Evolutionary conservation across 2,888 invertebrate species (phyloP).

Genomic region (Acanthosoma haemorrhoidale): DNA sequence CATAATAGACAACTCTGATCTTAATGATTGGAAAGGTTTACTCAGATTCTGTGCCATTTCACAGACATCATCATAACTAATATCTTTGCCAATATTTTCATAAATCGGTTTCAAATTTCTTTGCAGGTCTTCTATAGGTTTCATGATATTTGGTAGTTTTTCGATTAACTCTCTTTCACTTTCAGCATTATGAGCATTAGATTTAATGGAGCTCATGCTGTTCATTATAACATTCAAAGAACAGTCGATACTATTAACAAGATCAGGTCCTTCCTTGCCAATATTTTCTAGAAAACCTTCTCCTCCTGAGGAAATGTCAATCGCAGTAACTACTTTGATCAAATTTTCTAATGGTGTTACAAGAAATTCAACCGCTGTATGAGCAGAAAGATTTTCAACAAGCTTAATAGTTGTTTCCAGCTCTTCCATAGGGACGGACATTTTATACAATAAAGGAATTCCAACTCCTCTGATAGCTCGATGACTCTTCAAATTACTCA

Average conservation of each 20-base stretch:
- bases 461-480: constrained; percentile 37
- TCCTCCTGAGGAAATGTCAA: constrained; percentile 37
- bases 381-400: constrained; percentile 41
- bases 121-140: constrained; percentile 40
- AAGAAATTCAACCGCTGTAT: constrained; percentile 41
- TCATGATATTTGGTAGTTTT: constrained; percentile 36
- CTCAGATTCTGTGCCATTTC: constrained; percentile 39
- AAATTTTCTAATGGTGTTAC: constrained; percentile 40
- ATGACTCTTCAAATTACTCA: constrained; percentile 35
- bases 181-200: constrained; percentile 32
- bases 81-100: constrained; percentile 26
- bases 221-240: constrained; percentile 39
- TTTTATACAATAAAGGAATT: constrained; percentile 39
- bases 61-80: constrained; percentile 33
- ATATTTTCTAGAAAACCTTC: constrained; percentile 40
- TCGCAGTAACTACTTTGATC: constrained; percentile 35
- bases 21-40: constrained; percentile 41
- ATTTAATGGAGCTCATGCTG: constrained; percentile 39
- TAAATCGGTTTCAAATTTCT: constrained; percentile 35
- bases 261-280: constrained; percentile 36
- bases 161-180: constrained; percentile 31
- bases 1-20: constrained; percentile 41
- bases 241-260: constrained; percentile 39
- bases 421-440: constrained; percentile 41
- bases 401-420: constrained; percentile 41